A percentile compares a stretch with the other conserved stretches of the same genome.
Evolutionary conservation across 2,888 invertebrate genomes (phyloP).

Genomic region (Acleris cristana): DNA sequence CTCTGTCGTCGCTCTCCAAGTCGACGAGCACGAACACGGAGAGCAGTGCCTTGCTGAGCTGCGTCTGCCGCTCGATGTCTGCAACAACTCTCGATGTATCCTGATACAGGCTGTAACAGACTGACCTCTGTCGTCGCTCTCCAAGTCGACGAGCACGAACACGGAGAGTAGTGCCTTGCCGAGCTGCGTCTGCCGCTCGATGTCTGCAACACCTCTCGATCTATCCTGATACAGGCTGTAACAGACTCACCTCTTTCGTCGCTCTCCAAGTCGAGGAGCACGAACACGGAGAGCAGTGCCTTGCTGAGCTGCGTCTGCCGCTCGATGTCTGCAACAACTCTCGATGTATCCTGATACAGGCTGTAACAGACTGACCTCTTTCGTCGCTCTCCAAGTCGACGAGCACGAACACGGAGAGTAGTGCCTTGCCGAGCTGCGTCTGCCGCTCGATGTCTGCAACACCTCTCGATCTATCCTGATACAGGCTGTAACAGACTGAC

Average conservation of each 20-base stretch:
- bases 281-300: slow-evolving; percentile 77
- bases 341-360: no score
- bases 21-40: no score
- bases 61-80: no score
- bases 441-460: slow-evolving; percentile 62
- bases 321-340: slow-evolving; percentile 54
- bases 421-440: slow-evolving; percentile 68
- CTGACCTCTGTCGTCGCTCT: slow-evolving; percentile 66
- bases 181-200: slow-evolving; percentile 67
- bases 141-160: slow-evolving; percentile 79
- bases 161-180: slow-evolving; percentile 77
- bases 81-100: no score
- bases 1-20: no score
- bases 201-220: slow-evolving; percentile 43
- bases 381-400: slow-evolving; percentile 72
- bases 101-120: neutral
- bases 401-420: slow-evolving; percentile 79
- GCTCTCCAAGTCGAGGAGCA: slow-evolving; percentile 76
- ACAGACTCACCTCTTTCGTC: slow-evolving; percentile 60
- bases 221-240: neutral
- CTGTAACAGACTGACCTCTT: slow-evolving; percentile 53
- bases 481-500: slow-evolving; percentile 46
- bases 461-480: no score
- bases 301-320: slow-evolving; percentile 71
- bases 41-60: no score